A percentile compares a stretch with the other conserved stretches of the same genome.
Conservation (phyloP, 2,888 invertebrate genomes). For the Subacronicta megacephala region DNA sequence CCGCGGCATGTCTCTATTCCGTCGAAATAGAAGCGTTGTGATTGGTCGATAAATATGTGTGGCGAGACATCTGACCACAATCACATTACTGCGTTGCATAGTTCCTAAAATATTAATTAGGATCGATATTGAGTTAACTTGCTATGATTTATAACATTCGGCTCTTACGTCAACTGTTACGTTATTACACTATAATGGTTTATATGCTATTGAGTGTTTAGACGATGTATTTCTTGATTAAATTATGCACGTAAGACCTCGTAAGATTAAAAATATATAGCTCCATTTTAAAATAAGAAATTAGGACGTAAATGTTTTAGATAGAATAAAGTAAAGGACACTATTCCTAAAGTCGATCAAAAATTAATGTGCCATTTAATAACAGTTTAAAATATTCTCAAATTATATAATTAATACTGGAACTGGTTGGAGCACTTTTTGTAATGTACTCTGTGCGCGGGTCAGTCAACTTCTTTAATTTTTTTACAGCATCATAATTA, state of each 20-base stretch:
- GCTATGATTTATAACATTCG: too few species aligned
- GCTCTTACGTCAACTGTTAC: too few species aligned
- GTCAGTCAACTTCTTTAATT: constrained; percentile 51
- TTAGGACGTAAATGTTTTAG: constrained; percentile 4
- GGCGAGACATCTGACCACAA: constrained; percentile 32
- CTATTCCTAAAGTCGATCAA: too few species aligned
- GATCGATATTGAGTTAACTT: too few species aligned
- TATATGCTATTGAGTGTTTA: too few species aligned
- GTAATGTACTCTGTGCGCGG: constrained; percentile 16
- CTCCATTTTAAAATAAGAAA: too few species aligned
- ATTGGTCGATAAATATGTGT: constrained; percentile 40
- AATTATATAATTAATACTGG: constrained; percentile 41
- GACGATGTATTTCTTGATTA: too few species aligned
- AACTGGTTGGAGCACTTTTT: constrained; percentile 31
- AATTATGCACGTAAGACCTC: too few species aligned
- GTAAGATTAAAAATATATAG: too few species aligned
- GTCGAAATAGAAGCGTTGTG: constrained; percentile 3
- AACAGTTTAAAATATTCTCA: constrained; percentile 26
- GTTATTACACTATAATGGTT: too few species aligned
- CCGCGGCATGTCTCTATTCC: constrained; percentile 10
- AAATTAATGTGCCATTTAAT: too few species aligned
- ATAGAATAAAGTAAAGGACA: too few species aligned
- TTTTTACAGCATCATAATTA: constrained; percentile 16
- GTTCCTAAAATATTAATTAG: constrained; percentile 2
- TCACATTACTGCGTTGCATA: constrained; percentile 7